Conservation (phyloP, 1,140 invertebrate species). For the Epicauta chinensis region DNA sequence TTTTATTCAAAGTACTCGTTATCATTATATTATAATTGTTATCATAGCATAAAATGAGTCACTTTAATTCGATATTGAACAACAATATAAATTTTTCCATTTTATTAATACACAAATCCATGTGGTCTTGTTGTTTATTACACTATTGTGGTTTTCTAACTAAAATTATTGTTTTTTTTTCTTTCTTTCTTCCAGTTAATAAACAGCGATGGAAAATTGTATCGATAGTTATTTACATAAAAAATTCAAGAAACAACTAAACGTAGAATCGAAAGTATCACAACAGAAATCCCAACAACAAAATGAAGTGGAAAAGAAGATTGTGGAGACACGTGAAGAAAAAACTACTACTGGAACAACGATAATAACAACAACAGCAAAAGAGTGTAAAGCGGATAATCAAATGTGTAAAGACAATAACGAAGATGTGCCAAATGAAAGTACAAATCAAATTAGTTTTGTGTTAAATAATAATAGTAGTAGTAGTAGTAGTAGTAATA, state of each 20-base stretch:
- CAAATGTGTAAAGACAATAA: conserved; percentile 43
- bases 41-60: too few species aligned
- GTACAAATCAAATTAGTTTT: conserved; percentile 28
- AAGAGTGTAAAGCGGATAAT: conserved; percentile 32
- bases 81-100: not conserved
- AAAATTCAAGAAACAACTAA: conserved; percentile 84
- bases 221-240: conserved; percentile 80
- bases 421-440: conserved; percentile 34
- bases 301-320: conserved; percentile 23
- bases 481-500: too few species aligned
- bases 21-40: too few species aligned
- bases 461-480: not conserved
- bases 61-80: not conserved
- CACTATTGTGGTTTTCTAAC: not conserved
- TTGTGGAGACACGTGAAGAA: conserved; percentile 35
- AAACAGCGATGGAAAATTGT: conserved; percentile 47
- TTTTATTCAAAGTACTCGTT: too few species aligned
- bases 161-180: conserved; percentile 1
- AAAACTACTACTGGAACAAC: conserved; percentile 40
- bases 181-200: conserved; percentile 31
- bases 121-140: not conserved
- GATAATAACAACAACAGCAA: conserved; percentile 37
- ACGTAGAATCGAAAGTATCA: conserved; percentile 44
- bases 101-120: not conserved
- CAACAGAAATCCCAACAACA: conserved; percentile 26